Percentiles rank a stretch among this genome's conserved stretches.
phyloP scores from a whole-genome alignment of 1,140 invertebrate species.

The Belonocnema kinseyi region DNA sequence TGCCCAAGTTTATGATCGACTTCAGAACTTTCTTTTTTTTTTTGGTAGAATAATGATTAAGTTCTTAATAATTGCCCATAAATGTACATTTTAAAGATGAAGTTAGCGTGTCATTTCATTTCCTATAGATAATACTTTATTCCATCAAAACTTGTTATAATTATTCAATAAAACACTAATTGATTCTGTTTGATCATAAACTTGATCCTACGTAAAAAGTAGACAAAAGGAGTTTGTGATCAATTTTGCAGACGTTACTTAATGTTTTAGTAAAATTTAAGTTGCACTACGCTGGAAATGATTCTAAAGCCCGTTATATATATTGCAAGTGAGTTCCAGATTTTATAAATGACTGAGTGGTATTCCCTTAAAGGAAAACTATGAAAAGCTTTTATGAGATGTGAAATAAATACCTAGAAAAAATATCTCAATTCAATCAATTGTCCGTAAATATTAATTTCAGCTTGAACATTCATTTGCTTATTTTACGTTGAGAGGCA shows the following conservation, averaged over 20 bases:
- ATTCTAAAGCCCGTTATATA: neutral
- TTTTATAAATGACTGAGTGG: conserved; percentile 2
- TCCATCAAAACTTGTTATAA: neutral
- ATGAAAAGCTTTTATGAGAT: neutral
- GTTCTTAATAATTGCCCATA: neutral
- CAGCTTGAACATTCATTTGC: no score
- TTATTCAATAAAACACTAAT: neutral
- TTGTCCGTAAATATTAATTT: no score
- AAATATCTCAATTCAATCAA: no score
- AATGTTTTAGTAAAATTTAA: conserved; percentile 2
- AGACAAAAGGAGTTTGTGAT: conserved; percentile 8
- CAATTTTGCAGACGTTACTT: neutral
- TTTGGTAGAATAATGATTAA: neutral
- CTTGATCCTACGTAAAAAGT: neutral
- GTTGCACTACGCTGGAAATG: conserved; percentile 3
- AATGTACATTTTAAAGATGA: neutral
- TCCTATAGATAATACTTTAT: neutral
- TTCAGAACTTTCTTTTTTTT: neutral
- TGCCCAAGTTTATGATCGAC: no score
- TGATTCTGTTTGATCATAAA: neutral
- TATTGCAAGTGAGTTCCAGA: neutral
- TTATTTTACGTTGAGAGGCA: no score
- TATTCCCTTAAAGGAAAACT: neutral
- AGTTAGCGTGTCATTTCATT: neutral
- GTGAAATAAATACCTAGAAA: no score